Percentiles rank a stretch among this genome's conserved stretches.
Conservation (phyloP, 2,888 invertebrate genomes). For the Eumerus sabulonum region DNA sequence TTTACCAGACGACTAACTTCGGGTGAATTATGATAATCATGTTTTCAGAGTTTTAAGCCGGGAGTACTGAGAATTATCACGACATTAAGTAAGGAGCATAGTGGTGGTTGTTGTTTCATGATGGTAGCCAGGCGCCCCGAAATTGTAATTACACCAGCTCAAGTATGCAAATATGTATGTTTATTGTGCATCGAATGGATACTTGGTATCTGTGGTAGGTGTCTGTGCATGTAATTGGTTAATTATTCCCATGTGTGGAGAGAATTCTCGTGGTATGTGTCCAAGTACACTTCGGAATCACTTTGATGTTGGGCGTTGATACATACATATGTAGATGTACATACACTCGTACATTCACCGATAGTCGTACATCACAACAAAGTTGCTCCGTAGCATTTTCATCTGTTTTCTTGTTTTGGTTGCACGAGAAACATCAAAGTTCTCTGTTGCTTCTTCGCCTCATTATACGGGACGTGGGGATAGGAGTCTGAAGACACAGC, state of each 20-base stretch:
- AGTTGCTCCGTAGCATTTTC: slow-evolving; percentile 3
- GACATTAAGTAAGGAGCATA: too few species aligned
- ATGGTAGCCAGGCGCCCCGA: slow-evolving; percentile 10
- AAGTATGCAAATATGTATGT: too few species aligned
- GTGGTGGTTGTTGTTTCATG: slow-evolving; percentile 11
- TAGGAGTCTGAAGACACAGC: too few species aligned
- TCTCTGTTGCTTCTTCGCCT: background rate
- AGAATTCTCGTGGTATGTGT: slow-evolving; percentile 13
- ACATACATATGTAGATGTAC: too few species aligned
- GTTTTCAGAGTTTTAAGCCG: slow-evolving; percentile 9
- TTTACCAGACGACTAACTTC: slow-evolving; percentile 42
- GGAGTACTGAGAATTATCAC: too few species aligned
- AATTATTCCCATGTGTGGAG: slow-evolving; percentile 48
- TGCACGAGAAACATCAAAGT: slow-evolving; percentile 42
- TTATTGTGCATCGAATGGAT: too few species aligned
- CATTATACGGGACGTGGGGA: background rate
- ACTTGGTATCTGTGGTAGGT: slow-evolving; percentile 30
- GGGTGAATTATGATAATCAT: slow-evolving; percentile 45
- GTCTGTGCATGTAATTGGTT: slow-evolving; percentile 63
- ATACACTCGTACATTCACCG: too few species aligned
- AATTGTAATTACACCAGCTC: too few species aligned
- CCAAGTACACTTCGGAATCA: too few species aligned
- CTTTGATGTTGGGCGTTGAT: too few species aligned
- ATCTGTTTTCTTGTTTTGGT: slow-evolving; percentile 24
- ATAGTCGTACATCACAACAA: too few species aligned